phyloP scores from a whole-genome alignment of 53 echinoderm and acorn worm species.

The Stichopus horrens region DNA sequence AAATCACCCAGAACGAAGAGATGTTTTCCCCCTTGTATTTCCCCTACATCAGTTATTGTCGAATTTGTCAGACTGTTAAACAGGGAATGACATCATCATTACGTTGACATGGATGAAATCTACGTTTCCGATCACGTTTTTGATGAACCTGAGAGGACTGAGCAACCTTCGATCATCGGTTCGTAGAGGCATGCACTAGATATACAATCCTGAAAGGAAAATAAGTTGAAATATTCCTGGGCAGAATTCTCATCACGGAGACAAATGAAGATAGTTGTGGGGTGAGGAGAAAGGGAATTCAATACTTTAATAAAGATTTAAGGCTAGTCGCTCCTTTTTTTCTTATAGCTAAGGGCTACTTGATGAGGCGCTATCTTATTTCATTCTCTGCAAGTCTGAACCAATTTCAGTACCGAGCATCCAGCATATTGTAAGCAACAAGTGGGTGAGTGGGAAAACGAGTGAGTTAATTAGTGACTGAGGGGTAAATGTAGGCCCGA shows the following conservation, averaged over 20 bases:
- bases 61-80: too few species aligned
- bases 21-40: too few species aligned
- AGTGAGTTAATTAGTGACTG: not conserved
- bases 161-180: too few species aligned
- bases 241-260: not conserved
- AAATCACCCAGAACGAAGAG: too few species aligned
- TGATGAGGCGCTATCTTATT: slow-evolving; percentile 2
- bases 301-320: slow-evolving; percentile 26
- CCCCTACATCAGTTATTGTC: too few species aligned
- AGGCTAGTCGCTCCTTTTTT: not conserved
- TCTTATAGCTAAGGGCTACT: slow-evolving; percentile 22
- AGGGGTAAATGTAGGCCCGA: not conserved
- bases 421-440: not conserved
- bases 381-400: not conserved
- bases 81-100: too few species aligned
- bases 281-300: not conserved
- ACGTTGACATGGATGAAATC: too few species aligned
- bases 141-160: too few species aligned
- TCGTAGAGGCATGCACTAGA: too few species aligned
- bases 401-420: not conserved
- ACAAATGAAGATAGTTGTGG: not conserved
- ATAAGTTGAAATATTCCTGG: not conserved
- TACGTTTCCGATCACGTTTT: too few species aligned
- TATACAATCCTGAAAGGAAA: not conserved
- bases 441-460: not conserved